Conservation (phyloP, 2,888 invertebrate species). For the Automeris io region DNA sequence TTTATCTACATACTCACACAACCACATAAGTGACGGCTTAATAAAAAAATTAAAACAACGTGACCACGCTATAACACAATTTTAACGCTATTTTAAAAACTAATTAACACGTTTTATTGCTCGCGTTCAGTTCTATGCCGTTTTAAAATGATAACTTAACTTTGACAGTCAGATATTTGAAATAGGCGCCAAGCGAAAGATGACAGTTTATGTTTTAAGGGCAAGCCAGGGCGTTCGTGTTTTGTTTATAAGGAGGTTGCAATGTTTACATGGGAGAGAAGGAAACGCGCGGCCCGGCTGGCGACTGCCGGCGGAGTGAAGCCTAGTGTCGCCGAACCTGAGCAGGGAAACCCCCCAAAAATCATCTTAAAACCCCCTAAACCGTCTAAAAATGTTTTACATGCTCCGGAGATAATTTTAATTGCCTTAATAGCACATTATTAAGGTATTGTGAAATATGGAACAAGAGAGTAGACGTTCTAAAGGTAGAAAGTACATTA, state of each 20-base stretch:
- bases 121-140: conserved; percentile 47
- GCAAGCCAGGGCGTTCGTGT: conserved; percentile 62
- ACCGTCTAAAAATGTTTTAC: too few relatives aligned
- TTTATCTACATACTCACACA: conserved; percentile 53
- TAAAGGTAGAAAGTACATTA: too few relatives aligned
- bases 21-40: conserved; percentile 14
- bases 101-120: conserved; percentile 63
- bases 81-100: conserved; percentile 36
- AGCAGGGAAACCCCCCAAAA: too few relatives aligned
- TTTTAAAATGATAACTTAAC: conserved; percentile 30
- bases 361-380: too few relatives aligned
- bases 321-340: too few relatives aligned
- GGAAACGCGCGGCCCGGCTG: conserved; percentile 70
- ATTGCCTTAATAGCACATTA: too few relatives aligned
- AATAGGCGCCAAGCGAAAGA: conserved; percentile 43
- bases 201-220: conserved; percentile 21
- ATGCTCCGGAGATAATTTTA: too few relatives aligned
- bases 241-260: conserved; percentile 53
- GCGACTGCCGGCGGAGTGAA: conserved; percentile 69
- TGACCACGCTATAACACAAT: conserved; percentile 49
- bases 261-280: conserved; percentile 52
- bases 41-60: conserved; percentile 26
- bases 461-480: too few relatives aligned
- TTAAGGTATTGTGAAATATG: too few relatives aligned
- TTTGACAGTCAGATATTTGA: conserved; percentile 36